These are phyloP conservation scores for Lepus americanus DNA, from an alignment of 2,113 vertebrate species.

Conservation along the genomic window DNA sequence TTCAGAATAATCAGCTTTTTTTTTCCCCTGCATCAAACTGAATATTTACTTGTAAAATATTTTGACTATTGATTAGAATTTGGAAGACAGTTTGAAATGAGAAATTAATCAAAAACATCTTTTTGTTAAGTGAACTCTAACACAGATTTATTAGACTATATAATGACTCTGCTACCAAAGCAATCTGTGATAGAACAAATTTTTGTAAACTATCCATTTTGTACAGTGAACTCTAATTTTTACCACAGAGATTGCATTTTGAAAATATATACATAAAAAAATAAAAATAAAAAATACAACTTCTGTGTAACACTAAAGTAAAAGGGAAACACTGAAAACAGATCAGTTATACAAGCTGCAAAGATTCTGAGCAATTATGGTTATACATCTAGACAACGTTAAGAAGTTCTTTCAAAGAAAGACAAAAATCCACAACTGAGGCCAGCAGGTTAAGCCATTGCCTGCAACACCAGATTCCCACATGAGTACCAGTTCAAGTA, in stretches of 20 bases:
- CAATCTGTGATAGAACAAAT: conserved; percentile 3
- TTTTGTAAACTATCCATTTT: not conserved
- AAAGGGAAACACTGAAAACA: not conserved
- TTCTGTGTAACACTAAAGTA: not conserved
- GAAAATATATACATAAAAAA: not conserved
- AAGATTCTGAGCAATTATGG: not conserved
- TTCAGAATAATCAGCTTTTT: not conserved
- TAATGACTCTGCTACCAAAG: not conserved
- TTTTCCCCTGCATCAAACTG: not conserved
- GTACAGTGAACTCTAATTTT: not conserved
- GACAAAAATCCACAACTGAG: not conserved
- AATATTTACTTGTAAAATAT: conserved; percentile 56
- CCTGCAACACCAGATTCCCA: too few relatives aligned
- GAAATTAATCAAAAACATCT: conserved; percentile 23
- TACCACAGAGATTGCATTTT: not conserved
- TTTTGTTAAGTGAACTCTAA: not conserved
- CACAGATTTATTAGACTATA: not conserved
- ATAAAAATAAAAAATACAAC: not conserved
- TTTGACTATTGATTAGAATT: not conserved
- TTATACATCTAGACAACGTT: not conserved
- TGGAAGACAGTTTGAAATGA: conserved; percentile 5
- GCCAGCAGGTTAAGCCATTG: too few relatives aligned
- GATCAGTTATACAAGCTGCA: not conserved
- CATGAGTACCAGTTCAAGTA: too few relatives aligned
- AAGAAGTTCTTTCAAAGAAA: not conserved